Evolutionary conservation across 2,113 vertebrate genomes (phyloP).

Genomic region (Grallaria varia): DNA sequence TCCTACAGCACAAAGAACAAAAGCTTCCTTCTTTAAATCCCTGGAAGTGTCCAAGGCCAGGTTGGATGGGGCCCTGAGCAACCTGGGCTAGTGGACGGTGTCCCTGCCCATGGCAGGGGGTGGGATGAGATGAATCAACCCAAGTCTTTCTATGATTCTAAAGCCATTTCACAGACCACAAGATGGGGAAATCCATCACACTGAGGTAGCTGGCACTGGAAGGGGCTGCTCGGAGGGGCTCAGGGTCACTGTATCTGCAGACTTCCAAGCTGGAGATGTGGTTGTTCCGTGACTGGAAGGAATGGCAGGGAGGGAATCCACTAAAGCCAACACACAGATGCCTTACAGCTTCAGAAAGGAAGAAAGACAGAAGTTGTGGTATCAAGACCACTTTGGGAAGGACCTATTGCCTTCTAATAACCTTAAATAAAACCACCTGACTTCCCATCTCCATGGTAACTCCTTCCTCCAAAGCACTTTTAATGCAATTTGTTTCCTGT

Average conservation of each 20-base stretch:
- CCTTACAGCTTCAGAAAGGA: not conserved
- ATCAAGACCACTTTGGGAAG: not conserved
- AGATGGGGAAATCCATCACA: not conserved
- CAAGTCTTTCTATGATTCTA: not conserved
- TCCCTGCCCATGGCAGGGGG: too few relatives aligned
- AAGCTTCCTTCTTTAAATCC: not conserved
- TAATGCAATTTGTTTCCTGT: not conserved
- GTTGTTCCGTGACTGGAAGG: not conserved
- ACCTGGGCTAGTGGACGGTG: not conserved
- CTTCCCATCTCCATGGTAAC: not conserved
- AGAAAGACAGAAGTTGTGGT: not conserved
- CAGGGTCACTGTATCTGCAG: too few relatives aligned
- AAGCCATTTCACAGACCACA: not conserved
- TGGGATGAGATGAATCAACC: rapidly evolving
- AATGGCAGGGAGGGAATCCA: not conserved
- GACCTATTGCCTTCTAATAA: not conserved
- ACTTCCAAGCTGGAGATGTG: not conserved
- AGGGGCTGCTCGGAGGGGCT: not conserved
- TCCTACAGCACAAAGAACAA: not conserved
- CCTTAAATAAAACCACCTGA: not conserved
- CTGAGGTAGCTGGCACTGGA: not conserved
- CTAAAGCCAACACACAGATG: not conserved
- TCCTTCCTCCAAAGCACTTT: not conserved
- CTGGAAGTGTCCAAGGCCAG: not conserved
- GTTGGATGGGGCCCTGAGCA: not conserved